Conservation (phyloP, 2,888 invertebrate genomes). For the Leucophenga maculata region DNA sequence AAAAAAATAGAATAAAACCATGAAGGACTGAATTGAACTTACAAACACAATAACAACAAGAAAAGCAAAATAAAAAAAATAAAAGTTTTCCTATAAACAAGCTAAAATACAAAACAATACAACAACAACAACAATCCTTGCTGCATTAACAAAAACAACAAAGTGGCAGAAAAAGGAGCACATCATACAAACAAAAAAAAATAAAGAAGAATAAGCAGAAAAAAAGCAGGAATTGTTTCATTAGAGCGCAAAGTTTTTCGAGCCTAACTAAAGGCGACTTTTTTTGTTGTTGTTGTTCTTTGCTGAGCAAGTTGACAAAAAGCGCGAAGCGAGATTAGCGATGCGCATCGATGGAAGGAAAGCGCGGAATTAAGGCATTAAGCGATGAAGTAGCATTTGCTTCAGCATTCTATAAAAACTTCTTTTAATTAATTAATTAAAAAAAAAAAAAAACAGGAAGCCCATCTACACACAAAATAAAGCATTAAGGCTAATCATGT, state of each 20-base stretch:
- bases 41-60: background rate
- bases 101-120: background rate
- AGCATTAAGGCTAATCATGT: too few relatives aligned
- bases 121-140: too few relatives aligned
- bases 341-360: background rate
- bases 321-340: background rate
- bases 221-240: slow-evolving; percentile 15
- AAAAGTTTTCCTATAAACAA: background rate
- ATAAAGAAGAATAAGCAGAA: background rate
- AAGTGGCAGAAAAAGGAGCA: too few relatives aligned
- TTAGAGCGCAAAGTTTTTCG: slow-evolving; percentile 1
- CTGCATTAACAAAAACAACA: too few relatives aligned
- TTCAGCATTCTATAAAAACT: too few relatives aligned
- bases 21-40: background rate
- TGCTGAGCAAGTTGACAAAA: background rate
- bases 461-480: too few relatives aligned
- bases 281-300: too few relatives aligned
- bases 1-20: background rate
- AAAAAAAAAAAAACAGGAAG: too few relatives aligned
- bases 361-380: too few relatives aligned
- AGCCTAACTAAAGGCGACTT: too few relatives aligned
- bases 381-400: too few relatives aligned
- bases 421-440: too few relatives aligned
- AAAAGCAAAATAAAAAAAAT: background rate
- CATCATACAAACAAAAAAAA: background rate